These are phyloP conservation scores for Drosophila fungiperda DNA, from an alignment of 2,888 invertebrate genomes.

Conservation along the genomic window DNA sequence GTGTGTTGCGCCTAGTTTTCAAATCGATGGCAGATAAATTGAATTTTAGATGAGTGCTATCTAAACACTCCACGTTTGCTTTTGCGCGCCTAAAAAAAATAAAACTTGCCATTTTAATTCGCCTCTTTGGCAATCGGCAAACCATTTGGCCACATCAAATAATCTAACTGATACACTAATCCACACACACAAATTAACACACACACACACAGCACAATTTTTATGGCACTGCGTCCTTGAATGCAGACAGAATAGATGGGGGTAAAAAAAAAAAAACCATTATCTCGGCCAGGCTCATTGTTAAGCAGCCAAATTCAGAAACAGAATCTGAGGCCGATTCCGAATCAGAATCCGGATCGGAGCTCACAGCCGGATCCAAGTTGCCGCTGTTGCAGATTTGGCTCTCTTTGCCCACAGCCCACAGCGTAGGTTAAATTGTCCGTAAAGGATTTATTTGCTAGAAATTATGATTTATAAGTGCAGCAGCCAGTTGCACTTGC, in stretches of 20 bases:
- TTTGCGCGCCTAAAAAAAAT: background rate
- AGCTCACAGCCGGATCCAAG: constrained; percentile 38
- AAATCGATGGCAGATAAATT: constrained; percentile 11
- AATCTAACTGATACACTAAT: background rate
- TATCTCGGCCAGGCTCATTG: constrained; percentile 25
- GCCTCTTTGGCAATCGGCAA: background rate
- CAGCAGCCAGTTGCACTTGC: constrained; percentile 63
- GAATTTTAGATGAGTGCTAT: constrained; percentile 2
- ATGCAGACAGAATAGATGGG: constrained; percentile 27
- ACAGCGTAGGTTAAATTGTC: constrained; percentile 70
- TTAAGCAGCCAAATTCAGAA: constrained; percentile 47
- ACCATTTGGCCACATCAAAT: background rate
- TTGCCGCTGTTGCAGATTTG: constrained; percentile 67
- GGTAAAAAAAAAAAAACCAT: background rate
- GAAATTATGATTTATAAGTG: constrained; percentile 79
- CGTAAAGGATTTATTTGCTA: constrained; percentile 77
- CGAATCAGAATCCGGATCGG: constrained; percentile 16
- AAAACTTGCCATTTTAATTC: background rate
- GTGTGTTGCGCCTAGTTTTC: constrained; percentile 21
- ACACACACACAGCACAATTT: constrained; percentile 17
- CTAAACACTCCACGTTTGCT: background rate
- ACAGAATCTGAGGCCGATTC: constrained; percentile 14
- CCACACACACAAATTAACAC: background rate
- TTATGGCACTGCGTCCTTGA: constrained; percentile 41
- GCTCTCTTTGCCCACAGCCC: constrained; percentile 27